Evolutionary conservation across 2,888 invertebrate genomes (phyloP), one percentile per base, ranked within the genome.

Genomic region (Auanema freiburgensis): DNA sequence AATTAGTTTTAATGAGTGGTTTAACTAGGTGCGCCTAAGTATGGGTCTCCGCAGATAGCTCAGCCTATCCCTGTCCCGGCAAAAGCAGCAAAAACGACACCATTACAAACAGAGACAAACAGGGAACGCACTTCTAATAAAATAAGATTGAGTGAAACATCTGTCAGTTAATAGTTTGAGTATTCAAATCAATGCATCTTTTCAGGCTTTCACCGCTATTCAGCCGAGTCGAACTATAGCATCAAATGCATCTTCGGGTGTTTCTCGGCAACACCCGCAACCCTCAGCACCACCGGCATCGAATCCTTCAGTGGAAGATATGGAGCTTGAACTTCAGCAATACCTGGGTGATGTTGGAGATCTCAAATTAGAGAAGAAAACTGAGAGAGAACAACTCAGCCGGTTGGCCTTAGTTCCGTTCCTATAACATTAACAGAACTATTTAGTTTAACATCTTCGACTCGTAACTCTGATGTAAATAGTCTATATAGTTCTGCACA

Each of bases 191-290:
- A 43, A 12, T 43, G 14, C 43, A 14, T 43, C 43, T 43, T 50
- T 63, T 33, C 21, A 63, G 63, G 63, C 63, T n/a, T 63, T 63
- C 58, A 58, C 56, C 23, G 62, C 52, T 8, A 62, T 62, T 57
- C 62, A 56, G 21, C 44, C 49, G 21, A 60, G 53, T 49, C 53
- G 55, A 18, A 50, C 60, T 21, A 60, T 40, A 21, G 33, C 61
- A 25, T 54, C 41, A 14, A 41, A 42, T 14, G 59, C 42, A 14
- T 16, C 55, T 1, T 18, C 56, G 10, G 44, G 11, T 11, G n/a
- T 5, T 14, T 21, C 56, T 5, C 42, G 42, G 42, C 23, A 42
- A n/a, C 21, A 23, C 16, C 16, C 53, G 6, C 5, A 16, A 10
- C 21, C 21, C 5, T n/a, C 25, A 53, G 24, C 24, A 3, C 11